Conservation (phyloP, 2,113 vertebrate species). For the Zosterops lateralis region DNA sequence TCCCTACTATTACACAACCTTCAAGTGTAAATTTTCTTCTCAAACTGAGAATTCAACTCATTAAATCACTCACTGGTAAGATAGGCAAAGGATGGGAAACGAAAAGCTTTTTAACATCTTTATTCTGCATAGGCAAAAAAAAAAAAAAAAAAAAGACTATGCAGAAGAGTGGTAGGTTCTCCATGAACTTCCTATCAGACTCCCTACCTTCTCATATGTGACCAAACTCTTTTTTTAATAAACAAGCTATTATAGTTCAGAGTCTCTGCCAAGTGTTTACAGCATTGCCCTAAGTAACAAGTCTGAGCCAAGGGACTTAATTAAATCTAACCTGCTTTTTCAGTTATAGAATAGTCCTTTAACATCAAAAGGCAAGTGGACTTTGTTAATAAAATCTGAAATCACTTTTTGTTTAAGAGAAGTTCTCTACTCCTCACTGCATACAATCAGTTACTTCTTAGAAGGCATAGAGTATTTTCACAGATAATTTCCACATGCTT, state of each 20-base stretch:
- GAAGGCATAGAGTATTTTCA: constrained; percentile 11
- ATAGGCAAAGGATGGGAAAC: not conserved
- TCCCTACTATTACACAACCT: not conserved
- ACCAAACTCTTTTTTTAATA: constrained; percentile 46
- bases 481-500: constrained; percentile 8
- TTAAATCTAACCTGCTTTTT: constrained; percentile 58
- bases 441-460: constrained; percentile 28
- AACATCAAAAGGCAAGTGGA: constrained; percentile 41
- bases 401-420: constrained; percentile 1
- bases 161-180: not conserved
- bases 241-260: constrained; percentile 9
- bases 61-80: not conserved
- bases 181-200: constrained; percentile 13
- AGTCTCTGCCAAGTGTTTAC: constrained; percentile 43
- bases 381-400: constrained; percentile 32
- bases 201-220: not conserved
- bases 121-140: not conserved
- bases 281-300: constrained; percentile 50
- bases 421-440: not conserved
- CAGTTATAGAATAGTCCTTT: constrained; percentile 20
- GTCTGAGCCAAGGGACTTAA: constrained; percentile 50
- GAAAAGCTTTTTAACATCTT: not conserved
- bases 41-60: not conserved
- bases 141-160: not conserved
- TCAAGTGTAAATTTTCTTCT: not conserved